Base-by-base conservation (phyloP, 2,888 invertebrate species). In the Panzeria rudis region DNA sequence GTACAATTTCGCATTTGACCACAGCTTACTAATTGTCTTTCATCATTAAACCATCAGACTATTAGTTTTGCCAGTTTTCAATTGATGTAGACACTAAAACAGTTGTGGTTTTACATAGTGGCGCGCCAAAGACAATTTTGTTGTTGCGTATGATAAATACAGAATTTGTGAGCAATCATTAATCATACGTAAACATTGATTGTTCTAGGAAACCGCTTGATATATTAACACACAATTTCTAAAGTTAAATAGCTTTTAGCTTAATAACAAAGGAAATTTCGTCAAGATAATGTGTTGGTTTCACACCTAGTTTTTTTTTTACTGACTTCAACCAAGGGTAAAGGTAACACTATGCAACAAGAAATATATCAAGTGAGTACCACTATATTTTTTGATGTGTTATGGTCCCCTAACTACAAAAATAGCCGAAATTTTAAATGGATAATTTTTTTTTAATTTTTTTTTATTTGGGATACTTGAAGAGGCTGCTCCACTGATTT, bases 71-170 rank as follows among this genome's bases (percentile, higher is more conserved):
- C 5, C 11, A 8, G 15, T 25, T 13, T 25, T 13, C n/a, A 9
- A 41, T 41, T 54, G 41, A 41, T 29, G 50, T 38, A 35, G 17
- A 59, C n/a, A 44, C n/a, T 3, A 9, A 1, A 69, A 41, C 20
- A n/a, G 3, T 69, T 54, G 54, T 17, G 69, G 69, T 41, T 56
- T 41, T 17, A 13, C 29, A 20, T 25, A 23, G 23, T 2, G 9
- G 4, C n/a, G n/a, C n/a, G n/a, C 3, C 25, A 54, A n/a, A 6
- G 20, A 0, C 32, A 32, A n/a, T 35, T 35, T 61, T 5, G 3
- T n/a, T 32, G 61, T 23, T 47, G 59, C 72, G 72, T 73, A 61
- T 61, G 59, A 47, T 32, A 6, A 73, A 35, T 35, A 17, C 1
- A n/a, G 23, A 25, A 72, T 23, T 32, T 73, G 59, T 47, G 32